phyloP scores from a whole-genome alignment of 1,140 invertebrate genomes.

The Pseudomyrmex cubaensis region DNA sequence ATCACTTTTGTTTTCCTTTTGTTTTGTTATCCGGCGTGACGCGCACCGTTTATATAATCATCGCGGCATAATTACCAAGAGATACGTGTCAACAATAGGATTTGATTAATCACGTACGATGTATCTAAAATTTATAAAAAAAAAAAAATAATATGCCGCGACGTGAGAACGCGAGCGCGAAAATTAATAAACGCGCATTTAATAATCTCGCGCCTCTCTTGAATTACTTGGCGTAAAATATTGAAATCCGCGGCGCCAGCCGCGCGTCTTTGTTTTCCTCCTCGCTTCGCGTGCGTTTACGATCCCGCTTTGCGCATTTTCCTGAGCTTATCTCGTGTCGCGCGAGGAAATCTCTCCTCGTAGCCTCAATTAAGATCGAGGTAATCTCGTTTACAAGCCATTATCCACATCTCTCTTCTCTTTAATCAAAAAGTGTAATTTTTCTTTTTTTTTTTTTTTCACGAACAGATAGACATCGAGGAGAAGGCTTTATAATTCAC shows the following conservation, averaged over 20 bases:
- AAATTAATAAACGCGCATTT: neutral
- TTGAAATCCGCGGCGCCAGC: too few species aligned
- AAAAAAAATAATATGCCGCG: neutral
- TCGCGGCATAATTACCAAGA: neutral
- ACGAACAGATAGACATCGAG: slow-evolving; percentile 1
- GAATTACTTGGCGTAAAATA: slow-evolving; percentile 29
- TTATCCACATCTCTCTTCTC: slow-evolving; percentile 8
- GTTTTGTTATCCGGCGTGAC: neutral
- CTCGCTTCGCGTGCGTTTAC: neutral
- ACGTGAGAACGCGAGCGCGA: too few species aligned
- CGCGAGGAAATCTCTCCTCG: slow-evolving; percentile 8
- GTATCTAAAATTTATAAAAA: neutral
- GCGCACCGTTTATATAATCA: neutral
- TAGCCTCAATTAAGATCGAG: slow-evolving; percentile 32
- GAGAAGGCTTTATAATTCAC: neutral
- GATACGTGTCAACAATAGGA: neutral
- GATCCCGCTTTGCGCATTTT: slow-evolving; percentile 25
- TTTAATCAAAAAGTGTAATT: slow-evolving; percentile 30
- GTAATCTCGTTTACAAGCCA: slow-evolving; percentile 33
- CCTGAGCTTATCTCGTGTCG: slow-evolving; percentile 13
- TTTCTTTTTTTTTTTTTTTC: neutral
- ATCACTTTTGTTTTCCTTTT: slow-evolving; percentile 16
- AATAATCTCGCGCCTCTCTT: neutral
- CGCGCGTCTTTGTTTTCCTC: neutral
- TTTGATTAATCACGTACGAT: neutral